phyloP scores from a whole-genome alignment of 2,888 invertebrate species.

The Biston betularia region DNA sequence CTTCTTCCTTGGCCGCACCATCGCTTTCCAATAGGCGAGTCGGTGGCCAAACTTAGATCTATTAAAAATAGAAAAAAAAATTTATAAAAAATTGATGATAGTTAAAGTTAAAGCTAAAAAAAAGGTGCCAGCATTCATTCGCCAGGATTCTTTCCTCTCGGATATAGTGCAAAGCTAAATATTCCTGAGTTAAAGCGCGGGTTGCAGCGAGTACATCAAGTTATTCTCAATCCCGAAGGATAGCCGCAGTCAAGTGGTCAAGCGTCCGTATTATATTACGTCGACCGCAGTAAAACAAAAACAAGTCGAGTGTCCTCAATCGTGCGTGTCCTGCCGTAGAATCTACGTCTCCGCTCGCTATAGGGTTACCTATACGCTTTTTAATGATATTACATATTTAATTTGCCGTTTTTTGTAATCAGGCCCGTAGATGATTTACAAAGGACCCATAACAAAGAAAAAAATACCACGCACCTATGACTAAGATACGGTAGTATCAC shows the following conservation, averaged over 20 bases:
- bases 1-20: no score
- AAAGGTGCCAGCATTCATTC: no score
- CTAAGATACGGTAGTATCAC: no score
- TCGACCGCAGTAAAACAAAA: constrained; percentile 83
- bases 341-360: constrained; percentile 50
- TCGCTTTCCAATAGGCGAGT: no score
- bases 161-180: no score
- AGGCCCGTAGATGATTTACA: not conserved
- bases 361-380: constrained; percentile 56
- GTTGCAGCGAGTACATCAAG: constrained; percentile 32
- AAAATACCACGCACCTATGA: no score
- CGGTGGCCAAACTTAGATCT: no score
- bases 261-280: constrained; percentile 73
- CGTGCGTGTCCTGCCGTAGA: constrained; percentile 80
- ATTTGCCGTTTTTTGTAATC: not conserved
- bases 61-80: no score
- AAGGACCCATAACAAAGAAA: not conserved
- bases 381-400: not conserved
- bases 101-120: no score
- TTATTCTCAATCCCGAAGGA: constrained; percentile 47
- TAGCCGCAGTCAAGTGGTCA: constrained; percentile 39
- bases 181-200: no score
- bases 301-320: constrained; percentile 83
- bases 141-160: no score
- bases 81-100: no score